Conservation (phyloP, 2,888 invertebrate species). For the Nasonia oneida region DNA sequence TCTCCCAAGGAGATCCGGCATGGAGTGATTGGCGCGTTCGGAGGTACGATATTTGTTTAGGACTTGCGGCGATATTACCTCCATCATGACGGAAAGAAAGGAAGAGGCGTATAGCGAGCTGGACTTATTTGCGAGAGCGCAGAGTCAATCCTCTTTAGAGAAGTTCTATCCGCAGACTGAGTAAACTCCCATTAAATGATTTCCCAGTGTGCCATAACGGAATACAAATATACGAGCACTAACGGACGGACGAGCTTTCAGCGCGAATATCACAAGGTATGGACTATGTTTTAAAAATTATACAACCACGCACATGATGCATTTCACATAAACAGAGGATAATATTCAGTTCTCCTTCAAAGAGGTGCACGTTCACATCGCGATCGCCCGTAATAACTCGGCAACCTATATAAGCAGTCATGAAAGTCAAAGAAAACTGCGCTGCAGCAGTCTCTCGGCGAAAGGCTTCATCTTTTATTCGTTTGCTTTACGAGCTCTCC, state of each 20-base stretch:
- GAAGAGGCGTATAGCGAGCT: background rate
- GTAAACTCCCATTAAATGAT: background rate
- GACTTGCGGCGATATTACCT: background rate
- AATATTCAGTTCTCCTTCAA: too few relatives aligned
- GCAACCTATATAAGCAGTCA: too few relatives aligned
- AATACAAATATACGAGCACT: background rate
- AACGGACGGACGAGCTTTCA: background rate
- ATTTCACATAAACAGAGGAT: too few relatives aligned
- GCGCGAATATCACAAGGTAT: too few relatives aligned
- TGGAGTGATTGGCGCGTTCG: background rate
- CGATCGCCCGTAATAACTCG: background rate
- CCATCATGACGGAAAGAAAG: background rate
- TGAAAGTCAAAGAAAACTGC: background rate
- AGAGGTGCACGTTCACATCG: too few relatives aligned
- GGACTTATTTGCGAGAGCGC: background rate
- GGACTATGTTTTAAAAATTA: too few relatives aligned
- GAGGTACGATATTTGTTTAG: background rate
- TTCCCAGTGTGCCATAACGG: background rate
- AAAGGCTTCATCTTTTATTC: slow-evolving; percentile 2
- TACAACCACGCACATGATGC: too few relatives aligned
- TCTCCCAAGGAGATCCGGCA: background rate
- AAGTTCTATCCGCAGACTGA: background rate
- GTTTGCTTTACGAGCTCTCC: slow-evolving; percentile 23
- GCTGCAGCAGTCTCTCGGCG: too few relatives aligned
- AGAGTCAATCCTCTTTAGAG: background rate